phyloP scores from a whole-genome alignment of 2,797 vertebrate genomes.

The Botia kubotai region DNA sequence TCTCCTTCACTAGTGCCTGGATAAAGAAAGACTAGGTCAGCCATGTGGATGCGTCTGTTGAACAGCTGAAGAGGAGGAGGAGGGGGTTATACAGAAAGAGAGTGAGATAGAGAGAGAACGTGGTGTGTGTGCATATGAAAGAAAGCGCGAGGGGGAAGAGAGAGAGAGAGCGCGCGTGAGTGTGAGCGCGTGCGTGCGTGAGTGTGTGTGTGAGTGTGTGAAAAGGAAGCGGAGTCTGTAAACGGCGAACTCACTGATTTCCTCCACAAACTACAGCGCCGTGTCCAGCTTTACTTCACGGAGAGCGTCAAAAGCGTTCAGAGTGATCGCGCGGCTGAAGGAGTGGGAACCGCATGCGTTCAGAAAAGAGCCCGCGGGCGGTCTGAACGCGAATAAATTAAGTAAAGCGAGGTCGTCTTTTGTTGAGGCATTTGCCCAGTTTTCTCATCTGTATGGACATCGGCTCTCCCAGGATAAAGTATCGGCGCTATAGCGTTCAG shows the following conservation, averaged over 20 bases:
- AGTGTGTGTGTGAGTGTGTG: slow-evolving; percentile 52
- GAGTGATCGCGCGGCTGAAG: slow-evolving; percentile 66
- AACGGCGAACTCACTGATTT: slow-evolving; percentile 80
- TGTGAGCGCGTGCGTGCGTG: slow-evolving; percentile 53
- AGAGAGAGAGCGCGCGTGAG: slow-evolving; percentile 21
- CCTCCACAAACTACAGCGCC: slow-evolving; percentile 69
- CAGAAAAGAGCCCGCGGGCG: slow-evolving; percentile 58
- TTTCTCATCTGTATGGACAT: slow-evolving; percentile 66
- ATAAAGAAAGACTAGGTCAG: slow-evolving; percentile 88
- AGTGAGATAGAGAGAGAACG: slow-evolving; percentile 68
- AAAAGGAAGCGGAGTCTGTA: slow-evolving; percentile 81
- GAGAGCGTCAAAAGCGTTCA: slow-evolving; percentile 66
- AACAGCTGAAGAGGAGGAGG: slow-evolving; percentile 81
- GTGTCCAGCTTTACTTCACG: slow-evolving; percentile 68
- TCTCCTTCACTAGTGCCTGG: slow-evolving; percentile 83
- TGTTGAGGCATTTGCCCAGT: slow-evolving; percentile 86
- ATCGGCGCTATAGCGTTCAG: slow-evolving; percentile 60
- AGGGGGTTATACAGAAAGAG: slow-evolving; percentile 68
- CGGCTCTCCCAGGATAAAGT: slow-evolving; percentile 66
- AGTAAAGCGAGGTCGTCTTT: slow-evolving; percentile 86
- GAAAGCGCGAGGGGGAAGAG: slow-evolving; percentile 54
- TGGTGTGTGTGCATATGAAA: slow-evolving; percentile 68
- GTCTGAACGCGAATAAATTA: slow-evolving; percentile 69
- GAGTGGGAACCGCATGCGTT: slow-evolving; percentile 60
- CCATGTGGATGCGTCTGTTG: slow-evolving; percentile 90